Percentiles rank a stretch among this genome's conserved stretches.
These are phyloP conservation scores for Laticauda colubrina DNA, from an alignment of 2,113 vertebrate species.

Conservation along the genomic window DNA sequence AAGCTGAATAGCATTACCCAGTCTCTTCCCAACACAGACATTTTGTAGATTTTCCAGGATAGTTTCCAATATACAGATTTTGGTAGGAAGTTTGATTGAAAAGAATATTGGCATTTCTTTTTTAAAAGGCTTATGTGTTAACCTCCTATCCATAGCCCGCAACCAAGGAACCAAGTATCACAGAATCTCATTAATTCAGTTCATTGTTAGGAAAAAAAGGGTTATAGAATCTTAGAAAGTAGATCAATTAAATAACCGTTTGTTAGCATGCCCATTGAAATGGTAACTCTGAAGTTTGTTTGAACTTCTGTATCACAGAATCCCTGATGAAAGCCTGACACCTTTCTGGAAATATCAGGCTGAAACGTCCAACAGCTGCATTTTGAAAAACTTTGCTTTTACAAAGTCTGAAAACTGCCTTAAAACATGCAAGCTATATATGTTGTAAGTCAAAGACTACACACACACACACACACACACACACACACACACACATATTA, in stretches of 20 bases:
- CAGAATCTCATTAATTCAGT: not conserved
- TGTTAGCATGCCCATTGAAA: not conserved
- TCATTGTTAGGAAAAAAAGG: not conserved
- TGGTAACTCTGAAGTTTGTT: not conserved
- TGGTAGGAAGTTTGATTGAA: not conserved
- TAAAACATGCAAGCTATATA: not conserved
- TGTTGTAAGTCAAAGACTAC: too few relatives aligned
- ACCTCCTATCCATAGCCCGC: not conserved
- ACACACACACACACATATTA: too few relatives aligned
- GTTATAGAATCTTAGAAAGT: not conserved
- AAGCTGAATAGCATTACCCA: not conserved
- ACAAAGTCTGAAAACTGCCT: too few relatives aligned
- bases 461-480: too few relatives aligned
- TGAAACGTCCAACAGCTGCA: not conserved
- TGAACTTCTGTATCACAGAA: not conserved
- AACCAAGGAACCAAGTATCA: not conserved
- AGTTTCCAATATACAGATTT: not conserved
- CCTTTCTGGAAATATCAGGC: not conserved
- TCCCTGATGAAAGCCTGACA: not conserved
- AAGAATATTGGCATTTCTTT: not conserved
- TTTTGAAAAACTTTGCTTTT: not conserved
- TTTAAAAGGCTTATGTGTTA: not conserved
- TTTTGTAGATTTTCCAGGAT: not conserved
- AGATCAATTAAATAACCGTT: not conserved
- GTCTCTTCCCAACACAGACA: not conserved